phyloP scores from a whole-genome alignment of 64 coral and sea anemone species.

The Montipora efflorescens region DNA sequence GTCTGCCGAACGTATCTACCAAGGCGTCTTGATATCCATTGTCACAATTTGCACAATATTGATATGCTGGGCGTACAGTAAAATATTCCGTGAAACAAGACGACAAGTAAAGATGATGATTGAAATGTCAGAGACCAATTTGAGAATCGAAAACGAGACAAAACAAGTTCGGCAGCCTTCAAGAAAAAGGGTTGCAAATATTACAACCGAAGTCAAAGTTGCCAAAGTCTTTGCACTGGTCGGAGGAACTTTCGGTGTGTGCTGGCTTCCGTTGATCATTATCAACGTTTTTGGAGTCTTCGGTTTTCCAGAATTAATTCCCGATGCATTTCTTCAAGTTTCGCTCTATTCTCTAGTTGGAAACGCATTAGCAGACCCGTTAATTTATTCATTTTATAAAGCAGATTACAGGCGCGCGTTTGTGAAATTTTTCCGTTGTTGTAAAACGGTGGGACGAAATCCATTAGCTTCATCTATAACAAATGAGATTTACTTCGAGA shows the following conservation, averaged over 20 bases:
- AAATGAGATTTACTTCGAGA: not conserved
- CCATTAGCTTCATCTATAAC: not conserved
- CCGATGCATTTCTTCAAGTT: constrained; percentile 42
- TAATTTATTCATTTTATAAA: constrained; percentile 84
- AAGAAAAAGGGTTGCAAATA: constrained; percentile 32
- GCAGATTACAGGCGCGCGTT: constrained; percentile 71
- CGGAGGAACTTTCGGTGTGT: constrained; percentile 69
- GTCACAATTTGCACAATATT: constrained; percentile 49
- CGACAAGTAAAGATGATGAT: constrained; percentile 67
- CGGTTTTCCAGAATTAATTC: constrained; percentile 26
- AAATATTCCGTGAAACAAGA: constrained; percentile 78
- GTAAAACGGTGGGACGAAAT: not conserved
- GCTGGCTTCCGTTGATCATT: constrained; percentile 84
- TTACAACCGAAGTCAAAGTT: constrained; percentile 75
- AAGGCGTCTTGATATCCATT: constrained; percentile 68
- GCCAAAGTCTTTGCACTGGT: constrained; percentile 89
- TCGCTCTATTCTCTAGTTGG: constrained; percentile 83
- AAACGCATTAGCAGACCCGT: constrained; percentile 79
- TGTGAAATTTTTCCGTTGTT: constrained; percentile 26
- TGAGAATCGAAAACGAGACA: not conserved
- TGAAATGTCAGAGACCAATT: constrained; percentile 43
- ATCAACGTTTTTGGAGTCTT: constrained; percentile 77
- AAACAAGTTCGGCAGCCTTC: not conserved
- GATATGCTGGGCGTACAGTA: constrained; percentile 69
- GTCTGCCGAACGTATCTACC: constrained; percentile 54